Evolutionary conservation across 1,140 invertebrate genomes (phyloP).

Genomic region (Apis cerana): DNA sequence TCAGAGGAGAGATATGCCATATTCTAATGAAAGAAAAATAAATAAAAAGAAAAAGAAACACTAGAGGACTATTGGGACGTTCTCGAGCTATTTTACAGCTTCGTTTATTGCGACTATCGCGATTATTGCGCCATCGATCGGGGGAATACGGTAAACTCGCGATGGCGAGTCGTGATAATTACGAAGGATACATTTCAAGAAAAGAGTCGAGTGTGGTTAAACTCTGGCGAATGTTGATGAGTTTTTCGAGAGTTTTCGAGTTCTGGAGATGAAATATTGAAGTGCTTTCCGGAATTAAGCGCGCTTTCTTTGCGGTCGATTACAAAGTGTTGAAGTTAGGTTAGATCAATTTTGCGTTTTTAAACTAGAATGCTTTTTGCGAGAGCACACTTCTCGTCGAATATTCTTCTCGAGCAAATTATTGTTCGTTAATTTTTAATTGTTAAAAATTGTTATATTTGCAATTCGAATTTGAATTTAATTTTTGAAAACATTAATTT

Average conservation of each 20-base stretch:
- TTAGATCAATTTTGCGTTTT: neutral
- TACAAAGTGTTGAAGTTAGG: neutral
- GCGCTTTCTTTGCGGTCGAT: neutral
- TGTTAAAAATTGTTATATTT: no score
- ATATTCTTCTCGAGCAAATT: no score
- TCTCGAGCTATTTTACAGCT: neutral
- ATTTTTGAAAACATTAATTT: no score
- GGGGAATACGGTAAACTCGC: neutral
- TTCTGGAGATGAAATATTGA: neutral
- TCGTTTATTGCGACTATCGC: no score
- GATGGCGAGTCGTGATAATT: neutral
- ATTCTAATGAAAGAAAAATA: neutral
- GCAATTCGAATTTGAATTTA: no score
- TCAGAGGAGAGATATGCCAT: no score
- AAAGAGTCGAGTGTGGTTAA: neutral
- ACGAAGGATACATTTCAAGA: neutral
- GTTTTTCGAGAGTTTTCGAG: neutral
- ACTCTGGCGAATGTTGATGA: no score
- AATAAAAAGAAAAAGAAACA: neutral
- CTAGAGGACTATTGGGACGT: neutral
- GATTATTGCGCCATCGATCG: slow-evolving; percentile 16
- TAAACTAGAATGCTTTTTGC: no score
- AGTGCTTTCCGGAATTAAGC: neutral
- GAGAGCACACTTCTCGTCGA: no score
- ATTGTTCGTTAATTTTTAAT: no score